Evolutionary conservation across 2,888 invertebrate genomes (phyloP).

Genomic region (Leucoptera coffeella): DNA sequence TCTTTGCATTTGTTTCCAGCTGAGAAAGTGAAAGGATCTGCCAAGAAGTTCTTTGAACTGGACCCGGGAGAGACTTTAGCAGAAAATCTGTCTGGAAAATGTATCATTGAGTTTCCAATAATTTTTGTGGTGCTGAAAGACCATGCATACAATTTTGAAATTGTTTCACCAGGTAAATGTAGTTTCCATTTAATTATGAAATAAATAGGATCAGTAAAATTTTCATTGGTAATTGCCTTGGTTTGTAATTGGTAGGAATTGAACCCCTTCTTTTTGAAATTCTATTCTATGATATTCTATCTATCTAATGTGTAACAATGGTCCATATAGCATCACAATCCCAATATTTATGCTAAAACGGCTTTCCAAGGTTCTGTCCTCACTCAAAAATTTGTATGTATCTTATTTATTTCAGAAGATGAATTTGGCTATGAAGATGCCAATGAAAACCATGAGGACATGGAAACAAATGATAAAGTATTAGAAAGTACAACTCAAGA

Average conservation of each 20-base stretch:
- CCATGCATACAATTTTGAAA: slow-evolving; percentile 56
- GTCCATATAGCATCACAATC: too few species aligned
- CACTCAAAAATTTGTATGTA: too few species aligned
- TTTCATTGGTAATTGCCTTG: too few species aligned
- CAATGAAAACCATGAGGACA: slow-evolving; percentile 7
- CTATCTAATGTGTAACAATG: too few species aligned
- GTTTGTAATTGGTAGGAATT: too few species aligned
- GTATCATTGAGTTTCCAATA: slow-evolving; percentile 75
- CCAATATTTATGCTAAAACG: too few species aligned
- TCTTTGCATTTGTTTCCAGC: too few species aligned
- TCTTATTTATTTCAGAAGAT: slow-evolving; percentile 44
- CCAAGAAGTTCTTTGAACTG: slow-evolving; percentile 62
- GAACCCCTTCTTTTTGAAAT: too few species aligned
- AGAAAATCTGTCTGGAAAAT: slow-evolving; percentile 66
- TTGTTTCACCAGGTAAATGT: slow-evolving; percentile 55
- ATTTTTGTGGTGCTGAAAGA: slow-evolving; percentile 63
- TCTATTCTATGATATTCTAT: too few species aligned
- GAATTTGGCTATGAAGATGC: slow-evolving; percentile 23
- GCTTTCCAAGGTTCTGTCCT: too few species aligned
- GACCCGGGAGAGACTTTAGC: slow-evolving; percentile 56
- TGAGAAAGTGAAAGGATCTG: slow-evolving; percentile 48
- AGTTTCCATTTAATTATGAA: too few species aligned
- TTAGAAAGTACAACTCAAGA: slow-evolving; percentile 4
- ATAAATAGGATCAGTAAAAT: too few species aligned
- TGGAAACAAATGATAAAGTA: slow-evolving; percentile 4